These are phyloP conservation scores for Noctua pronuba DNA, from an alignment of 2,888 invertebrate species.

Conservation along the genomic window DNA sequence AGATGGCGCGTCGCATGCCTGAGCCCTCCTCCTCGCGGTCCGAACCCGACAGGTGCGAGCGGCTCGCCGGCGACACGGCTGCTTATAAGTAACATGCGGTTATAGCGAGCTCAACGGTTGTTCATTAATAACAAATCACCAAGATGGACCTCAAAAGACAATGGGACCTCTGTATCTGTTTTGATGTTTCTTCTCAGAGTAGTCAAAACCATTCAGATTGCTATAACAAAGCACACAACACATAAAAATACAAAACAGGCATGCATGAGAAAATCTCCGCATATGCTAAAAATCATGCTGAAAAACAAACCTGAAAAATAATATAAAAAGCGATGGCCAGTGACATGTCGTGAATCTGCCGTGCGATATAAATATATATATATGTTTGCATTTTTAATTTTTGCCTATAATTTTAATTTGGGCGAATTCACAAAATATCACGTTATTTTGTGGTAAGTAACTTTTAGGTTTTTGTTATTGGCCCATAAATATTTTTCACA, in stretches of 20 bases:
- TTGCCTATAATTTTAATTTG: constrained; percentile 9
- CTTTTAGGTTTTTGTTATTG: constrained; percentile 31
- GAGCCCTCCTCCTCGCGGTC: constrained; percentile 84
- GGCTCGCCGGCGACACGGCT: constrained; percentile 75
- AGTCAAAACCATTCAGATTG: constrained; percentile 52
- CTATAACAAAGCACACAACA: constrained; percentile 52
- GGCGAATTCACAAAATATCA: constrained; percentile 67
- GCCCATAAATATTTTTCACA: not conserved
- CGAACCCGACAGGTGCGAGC: constrained; percentile 79
- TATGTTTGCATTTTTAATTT: constrained; percentile 14
- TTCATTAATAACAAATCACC: not conserved
- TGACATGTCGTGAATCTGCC: constrained; percentile 76
- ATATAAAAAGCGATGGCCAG: constrained; percentile 70
- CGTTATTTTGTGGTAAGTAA: constrained; percentile 34
- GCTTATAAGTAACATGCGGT: constrained; percentile 56
- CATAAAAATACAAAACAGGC: constrained; percentile 42
- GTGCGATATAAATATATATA: constrained; percentile 66
- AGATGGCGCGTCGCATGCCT: constrained; percentile 95
- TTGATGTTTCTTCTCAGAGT: not conserved
- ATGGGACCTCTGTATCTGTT: not conserved
- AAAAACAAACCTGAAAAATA: constrained; percentile 56
- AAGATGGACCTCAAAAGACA: not conserved
- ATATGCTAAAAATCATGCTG: constrained; percentile 54
- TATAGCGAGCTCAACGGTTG: constrained; percentile 54
- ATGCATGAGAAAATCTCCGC: constrained; percentile 42